Percentiles rank a stretch among this genome's conserved stretches.
These are phyloP conservation scores for Lasiommata megera DNA, from an alignment of 2,888 invertebrate species.

Conservation along the genomic window DNA sequence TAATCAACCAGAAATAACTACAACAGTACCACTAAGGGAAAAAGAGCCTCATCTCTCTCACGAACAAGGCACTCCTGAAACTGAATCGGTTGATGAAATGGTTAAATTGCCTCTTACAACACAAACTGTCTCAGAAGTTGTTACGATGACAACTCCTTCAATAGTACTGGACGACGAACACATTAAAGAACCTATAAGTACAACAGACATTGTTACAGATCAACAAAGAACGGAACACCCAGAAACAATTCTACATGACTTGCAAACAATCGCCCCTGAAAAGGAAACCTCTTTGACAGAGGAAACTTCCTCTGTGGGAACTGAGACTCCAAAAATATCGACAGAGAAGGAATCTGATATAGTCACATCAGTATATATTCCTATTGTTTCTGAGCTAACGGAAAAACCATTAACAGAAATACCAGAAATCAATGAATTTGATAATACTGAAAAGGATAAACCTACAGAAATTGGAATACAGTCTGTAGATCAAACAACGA, in stretches of 20 bases:
- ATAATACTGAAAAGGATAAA: not conserved
- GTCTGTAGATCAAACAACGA: conserved; percentile 1
- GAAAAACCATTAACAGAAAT: not conserved
- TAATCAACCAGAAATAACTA: conserved; percentile 4
- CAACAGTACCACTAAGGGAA: conserved; percentile 2
- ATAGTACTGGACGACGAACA: conserved; percentile 9
- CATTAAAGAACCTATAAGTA: conserved; percentile 2
- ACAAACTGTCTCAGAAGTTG: conserved; percentile 8
- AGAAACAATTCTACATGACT: not conserved
- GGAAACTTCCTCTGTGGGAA: conserved; percentile 1
- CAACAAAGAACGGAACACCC: conserved; percentile 1
- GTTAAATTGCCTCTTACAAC: conserved; percentile 6
- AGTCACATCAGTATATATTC: not conserved
- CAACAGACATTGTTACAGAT: not conserved
- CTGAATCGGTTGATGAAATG: conserved; percentile 2
- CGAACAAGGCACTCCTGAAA: conserved; percentile 6
- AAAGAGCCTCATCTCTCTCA: not conserved
- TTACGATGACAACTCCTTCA: conserved; percentile 9
- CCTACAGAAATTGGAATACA: conserved; percentile 1
- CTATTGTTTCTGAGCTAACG: not conserved
- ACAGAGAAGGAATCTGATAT: not conserved
- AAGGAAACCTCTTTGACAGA: conserved; percentile 2
- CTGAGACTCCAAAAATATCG: conserved; percentile 9
- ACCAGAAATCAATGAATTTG: not conserved
- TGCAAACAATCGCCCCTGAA: not conserved